Base-by-base conservation (phyloP, 2,113 vertebrate genomes). In the Porphyrio hochstetteri region DNA sequence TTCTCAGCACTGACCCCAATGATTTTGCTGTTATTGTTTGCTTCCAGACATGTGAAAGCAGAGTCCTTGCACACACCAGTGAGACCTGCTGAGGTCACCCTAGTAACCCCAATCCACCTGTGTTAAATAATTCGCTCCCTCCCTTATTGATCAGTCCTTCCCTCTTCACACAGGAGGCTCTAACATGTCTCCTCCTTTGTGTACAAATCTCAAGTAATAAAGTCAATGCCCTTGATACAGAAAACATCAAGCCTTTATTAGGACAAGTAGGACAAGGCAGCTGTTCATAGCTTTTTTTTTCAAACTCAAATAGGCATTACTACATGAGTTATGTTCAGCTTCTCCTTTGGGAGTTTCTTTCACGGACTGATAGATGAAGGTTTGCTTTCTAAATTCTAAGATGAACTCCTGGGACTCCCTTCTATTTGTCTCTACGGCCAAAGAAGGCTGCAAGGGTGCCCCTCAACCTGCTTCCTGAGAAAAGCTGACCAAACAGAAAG, bases 21-120 rank as follows among this genome's bases (percentile, higher is more conserved):
- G 78, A 93, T 88, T 89, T 65, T 95, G 11, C 71, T 96, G 82
- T 57, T 94, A 25, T 27, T 94, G 31, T 86, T 55, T 90, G 59
- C 83, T 90, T 93, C 63, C 82, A 88, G 75, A 70, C 3, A 3
- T 6, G 55, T 63, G 82, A 92, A 93, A 83, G 77, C 55, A 46
- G 70, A 57, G 55, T 61, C 81, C 70, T 89, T 75, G 53, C n/a
- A 79, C 29, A 79, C 21, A 59, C n/a, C 65, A 74, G 40, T 70
- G 68, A 80, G 25, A 61, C 44, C 57, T 16, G 3, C 46, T 88
- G 16, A 61, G n/a, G 59, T 82, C 40, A 53, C 31, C 52, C 33
- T 17, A n/a, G 60, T 52, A 67, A 76, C 48, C 25, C 44, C 12
- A 76, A 15, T 38, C 40, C 71, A 65, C 44, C 36, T 72, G 31